A percentile compares a stretch with the other conserved stretches of the same genome.
Evolutionary conservation across 2,113 vertebrate species (phyloP).

Genomic region (Trachemys scripta): DNA sequence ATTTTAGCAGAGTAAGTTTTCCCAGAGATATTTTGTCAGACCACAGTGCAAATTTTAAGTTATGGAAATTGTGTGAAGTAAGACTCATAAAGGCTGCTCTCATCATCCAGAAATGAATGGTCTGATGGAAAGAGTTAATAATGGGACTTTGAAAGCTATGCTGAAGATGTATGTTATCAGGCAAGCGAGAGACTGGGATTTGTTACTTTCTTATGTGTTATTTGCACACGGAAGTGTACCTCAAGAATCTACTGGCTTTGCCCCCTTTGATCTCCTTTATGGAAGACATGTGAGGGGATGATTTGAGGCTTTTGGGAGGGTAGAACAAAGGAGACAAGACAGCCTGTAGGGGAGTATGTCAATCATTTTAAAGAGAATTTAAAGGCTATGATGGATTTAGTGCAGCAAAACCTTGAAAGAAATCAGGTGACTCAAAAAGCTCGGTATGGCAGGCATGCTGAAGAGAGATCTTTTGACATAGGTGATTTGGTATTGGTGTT

Average conservation of each 20-base stretch:
- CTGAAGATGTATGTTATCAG: not conserved
- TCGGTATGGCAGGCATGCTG: not conserved
- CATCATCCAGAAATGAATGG: not conserved
- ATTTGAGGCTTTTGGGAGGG: not conserved
- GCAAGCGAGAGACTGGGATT: not conserved
- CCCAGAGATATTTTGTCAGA: not conserved
- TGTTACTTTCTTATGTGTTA: not conserved
- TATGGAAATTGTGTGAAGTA: not conserved
- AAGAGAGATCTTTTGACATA: not conserved
- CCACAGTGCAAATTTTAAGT: not conserved
- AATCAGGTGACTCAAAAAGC: not conserved
- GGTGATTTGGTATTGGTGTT: not conserved
- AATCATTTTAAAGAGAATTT: not conserved
- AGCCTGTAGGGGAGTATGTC: not conserved
- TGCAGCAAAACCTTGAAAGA: not conserved
- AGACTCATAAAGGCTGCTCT: not conserved
- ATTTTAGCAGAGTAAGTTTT: not conserved
- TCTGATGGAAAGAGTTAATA: not conserved
- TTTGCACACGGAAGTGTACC: not conserved
- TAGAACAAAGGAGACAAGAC: not conserved
- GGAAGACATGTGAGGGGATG: not conserved
- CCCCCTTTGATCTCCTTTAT: not conserved
- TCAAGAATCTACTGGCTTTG: not conserved
- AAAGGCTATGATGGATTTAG: not conserved
- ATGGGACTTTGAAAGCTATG: not conserved